These are phyloP conservation scores for rabbit (Oryctolagus cuniculus) DNA, from an alignment of 2,113 vertebrate species.

Conservation along the genomic window DNA sequence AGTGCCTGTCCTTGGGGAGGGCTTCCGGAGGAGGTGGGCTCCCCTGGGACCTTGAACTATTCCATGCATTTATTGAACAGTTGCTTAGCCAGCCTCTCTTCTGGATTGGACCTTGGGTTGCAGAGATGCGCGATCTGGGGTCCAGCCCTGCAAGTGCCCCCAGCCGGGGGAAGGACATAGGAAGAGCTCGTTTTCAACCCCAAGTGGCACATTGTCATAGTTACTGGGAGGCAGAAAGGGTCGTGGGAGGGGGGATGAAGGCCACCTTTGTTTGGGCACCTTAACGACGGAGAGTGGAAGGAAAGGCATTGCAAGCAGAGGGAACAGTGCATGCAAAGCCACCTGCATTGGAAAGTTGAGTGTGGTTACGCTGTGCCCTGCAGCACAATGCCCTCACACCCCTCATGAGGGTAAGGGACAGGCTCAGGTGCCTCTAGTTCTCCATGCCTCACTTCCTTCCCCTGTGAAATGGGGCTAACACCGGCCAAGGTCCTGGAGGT, in stretches of 20 bases:
- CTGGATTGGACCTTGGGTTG: background rate
- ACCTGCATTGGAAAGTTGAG: background rate
- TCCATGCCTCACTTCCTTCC: background rate
- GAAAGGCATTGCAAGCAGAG: background rate
- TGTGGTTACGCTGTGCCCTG: accelerated
- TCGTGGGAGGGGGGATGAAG: background rate
- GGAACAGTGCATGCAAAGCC: background rate
- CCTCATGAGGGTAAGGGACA: background rate
- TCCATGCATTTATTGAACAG: background rate
- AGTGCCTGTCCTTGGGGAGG: background rate
- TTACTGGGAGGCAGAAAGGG: background rate
- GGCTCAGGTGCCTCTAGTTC: background rate
- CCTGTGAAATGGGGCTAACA: background rate
- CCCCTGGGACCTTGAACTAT: background rate
- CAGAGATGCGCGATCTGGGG: background rate
- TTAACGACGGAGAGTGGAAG: background rate
- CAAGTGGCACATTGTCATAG: background rate
- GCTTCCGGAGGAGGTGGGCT: constrained; percentile 51
- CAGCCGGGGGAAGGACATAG: background rate
- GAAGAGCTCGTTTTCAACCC: background rate
- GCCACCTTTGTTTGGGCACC: background rate
- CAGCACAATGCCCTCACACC: accelerated
- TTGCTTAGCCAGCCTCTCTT: background rate
- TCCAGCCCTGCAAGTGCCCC: background rate
- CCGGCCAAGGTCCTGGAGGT: background rate